Evolutionary conservation across 2,797 vertebrate genomes (phyloP), one percentile per base, ranked within the genome.

Genomic region (Sebastolobus altivelis): DNA sequence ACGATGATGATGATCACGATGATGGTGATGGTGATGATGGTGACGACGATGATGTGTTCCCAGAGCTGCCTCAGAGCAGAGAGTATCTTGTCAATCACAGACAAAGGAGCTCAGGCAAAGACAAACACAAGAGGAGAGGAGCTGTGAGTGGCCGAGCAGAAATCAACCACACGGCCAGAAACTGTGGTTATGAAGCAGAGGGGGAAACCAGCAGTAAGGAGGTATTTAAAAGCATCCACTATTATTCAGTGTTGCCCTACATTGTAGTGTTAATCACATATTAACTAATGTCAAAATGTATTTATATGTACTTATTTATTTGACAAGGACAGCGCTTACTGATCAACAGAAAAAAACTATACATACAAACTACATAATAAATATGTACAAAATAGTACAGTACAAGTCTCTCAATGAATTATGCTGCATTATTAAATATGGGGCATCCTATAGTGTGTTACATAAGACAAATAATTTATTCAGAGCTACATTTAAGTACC

Each of bases 1-100:
- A 71, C 2, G 62, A 80, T 2, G 86, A 25, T 25, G 25, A 25
- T 25, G 25, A 91, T 46, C 76, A 81, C 10, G 88, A 91, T n/a
- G 72, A 54, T 1, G 87, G 55, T n/a, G 84, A 84, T 16, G 77
- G 59, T 11, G 67, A 81, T 9, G 72, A 83, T 5, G 90, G 87
- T 2, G 89, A 92, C 7, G 84, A 92, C 1, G 82, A 88, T 0
- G 90, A 94, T 6, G 81, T 95, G 49, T 96, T 96, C 80, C 85
- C 66, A 16, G 95, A 96, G 80, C 78, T 94, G 43, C 90, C 92
- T 22, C 85, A 79, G 18, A 82, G 77, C 35, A 77, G 77, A 81
- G 85, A 82, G 10, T 75, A 87, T 82, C 71, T 88, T 58, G 80
- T 81, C 40, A 68, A 71, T 68, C 62, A 71, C 67, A 90, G 88